Evolutionary conservation across 2,113 vertebrate species (phyloP).

Genomic region (Dicrurus megarhynchus): DNA sequence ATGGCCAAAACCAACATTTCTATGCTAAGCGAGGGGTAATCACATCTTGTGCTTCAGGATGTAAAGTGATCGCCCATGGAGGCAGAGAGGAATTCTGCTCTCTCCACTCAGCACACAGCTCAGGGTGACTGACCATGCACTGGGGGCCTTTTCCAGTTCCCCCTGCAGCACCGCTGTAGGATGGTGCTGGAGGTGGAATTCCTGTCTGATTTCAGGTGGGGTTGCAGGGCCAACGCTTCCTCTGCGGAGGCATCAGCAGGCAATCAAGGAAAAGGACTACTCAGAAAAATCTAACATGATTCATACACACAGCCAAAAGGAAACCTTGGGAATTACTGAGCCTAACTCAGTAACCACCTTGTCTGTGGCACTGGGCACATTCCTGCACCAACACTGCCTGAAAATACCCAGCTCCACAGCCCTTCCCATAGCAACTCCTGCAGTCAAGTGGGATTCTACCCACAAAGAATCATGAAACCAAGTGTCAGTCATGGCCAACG

Average conservation of each 20-base stretch:
- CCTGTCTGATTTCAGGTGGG: not conserved
- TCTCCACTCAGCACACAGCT: not conserved
- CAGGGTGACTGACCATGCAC: not conserved
- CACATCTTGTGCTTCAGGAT: constrained; percentile 36
- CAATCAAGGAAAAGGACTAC: not conserved
- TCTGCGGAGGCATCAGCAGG: not conserved
- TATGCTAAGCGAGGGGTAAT: not conserved
- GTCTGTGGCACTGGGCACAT: not conserved
- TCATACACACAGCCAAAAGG: not conserved
- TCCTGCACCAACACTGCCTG: not conserved
- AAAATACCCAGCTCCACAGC: not conserved
- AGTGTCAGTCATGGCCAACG: not conserved
- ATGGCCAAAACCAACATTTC: constrained; percentile 50
- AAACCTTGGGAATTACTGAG: not conserved
- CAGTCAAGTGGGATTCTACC: not conserved
- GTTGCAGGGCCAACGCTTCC: not conserved
- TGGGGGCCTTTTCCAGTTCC: not conserved
- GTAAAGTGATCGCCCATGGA: constrained; percentile 5
- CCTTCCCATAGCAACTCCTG: not conserved
- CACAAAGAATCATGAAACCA: not conserved
- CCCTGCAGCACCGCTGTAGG: not conserved
- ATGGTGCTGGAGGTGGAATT: not conserved
- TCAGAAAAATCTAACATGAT: not conserved
- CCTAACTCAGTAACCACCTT: not conserved
- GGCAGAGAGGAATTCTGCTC: constrained; percentile 10